Conservation (phyloP, 2,797 vertebrate species). For the Distichodus sexfasciatus region DNA sequence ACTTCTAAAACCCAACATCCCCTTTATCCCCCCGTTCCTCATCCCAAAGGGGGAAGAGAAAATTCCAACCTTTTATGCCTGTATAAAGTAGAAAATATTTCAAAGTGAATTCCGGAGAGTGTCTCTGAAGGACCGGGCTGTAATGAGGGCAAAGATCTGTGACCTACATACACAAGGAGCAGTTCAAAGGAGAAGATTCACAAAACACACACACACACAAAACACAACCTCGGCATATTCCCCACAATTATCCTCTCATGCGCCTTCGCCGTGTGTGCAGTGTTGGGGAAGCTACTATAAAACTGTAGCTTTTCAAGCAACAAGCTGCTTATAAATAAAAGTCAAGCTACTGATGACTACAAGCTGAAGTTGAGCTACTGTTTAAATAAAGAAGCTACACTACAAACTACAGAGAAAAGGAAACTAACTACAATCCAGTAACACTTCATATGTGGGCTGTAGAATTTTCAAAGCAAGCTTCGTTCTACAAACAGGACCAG, state of each 20-base stretch:
- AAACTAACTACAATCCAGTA: no score
- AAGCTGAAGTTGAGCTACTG: no score
- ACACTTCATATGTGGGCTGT: no score
- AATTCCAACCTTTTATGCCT: not conserved
- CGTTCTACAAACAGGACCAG: no score
- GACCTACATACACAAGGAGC: slow-evolving; percentile 30
- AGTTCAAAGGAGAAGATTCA: slow-evolving; percentile 21
- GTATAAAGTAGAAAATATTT: not conserved
- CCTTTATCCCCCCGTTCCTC: not conserved
- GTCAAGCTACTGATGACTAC: no score
- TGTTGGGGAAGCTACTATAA: no score
- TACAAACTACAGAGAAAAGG: no score
- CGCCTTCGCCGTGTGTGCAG: no score
- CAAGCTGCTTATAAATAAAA: no score
- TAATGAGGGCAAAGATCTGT: slow-evolving; percentile 20
- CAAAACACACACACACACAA: not conserved
- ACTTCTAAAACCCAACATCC: not conserved
- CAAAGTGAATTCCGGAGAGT: slow-evolving; percentile 27
- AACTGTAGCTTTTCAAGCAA: no score
- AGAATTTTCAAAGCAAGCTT: no score
- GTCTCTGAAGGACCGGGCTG: not conserved
- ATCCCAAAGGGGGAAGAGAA: not conserved
- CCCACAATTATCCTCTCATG: not conserved
- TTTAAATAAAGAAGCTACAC: no score
- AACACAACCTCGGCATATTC: not conserved